Percentiles rank a stretch among this genome's conserved stretches.
phyloP scores from a whole-genome alignment of 1,140 invertebrate species.

The Rhagoletis pomonella region DNA sequence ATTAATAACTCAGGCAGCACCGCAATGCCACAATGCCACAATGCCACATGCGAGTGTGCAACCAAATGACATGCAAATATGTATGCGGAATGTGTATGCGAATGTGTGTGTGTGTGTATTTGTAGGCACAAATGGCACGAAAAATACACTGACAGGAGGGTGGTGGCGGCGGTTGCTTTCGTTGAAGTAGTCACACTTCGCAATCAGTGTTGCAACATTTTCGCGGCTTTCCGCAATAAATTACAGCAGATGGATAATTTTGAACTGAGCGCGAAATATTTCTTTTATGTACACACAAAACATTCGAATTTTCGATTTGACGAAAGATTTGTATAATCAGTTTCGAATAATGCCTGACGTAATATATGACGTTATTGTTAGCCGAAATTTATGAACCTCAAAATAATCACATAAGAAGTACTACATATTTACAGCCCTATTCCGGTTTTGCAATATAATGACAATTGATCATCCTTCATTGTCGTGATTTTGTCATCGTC shows the following conservation, averaged over 20 bases:
- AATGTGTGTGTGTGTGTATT: neutral
- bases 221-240: constrained; percentile 23
- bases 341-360: too few species aligned
- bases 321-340: too few species aligned
- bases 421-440: too few species aligned
- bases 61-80: neutral
- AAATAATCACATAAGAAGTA: neutral
- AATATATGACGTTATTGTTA: neutral
- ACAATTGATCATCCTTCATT: too few species aligned
- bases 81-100: neutral
- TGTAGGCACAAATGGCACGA: neutral
- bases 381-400: neutral
- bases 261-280: constrained; percentile 1
- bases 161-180: neutral
- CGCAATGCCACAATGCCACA: constrained; percentile 1
- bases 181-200: neutral
- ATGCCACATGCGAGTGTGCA: constrained; percentile 29
- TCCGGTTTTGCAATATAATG: too few species aligned
- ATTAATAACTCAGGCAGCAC: constrained; percentile 44
- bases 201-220: constrained; percentile 25
- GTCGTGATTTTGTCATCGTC: too few species aligned
- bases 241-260: constrained; percentile 27
- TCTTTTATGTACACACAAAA: neutral
- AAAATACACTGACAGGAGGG: neutral
- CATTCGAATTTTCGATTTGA: too few species aligned